Evolutionary conservation across 1,140 invertebrate species (phyloP), one percentile per base, ranked within the genome.

Genomic region (Lamellibrachia luymesi): DNA sequence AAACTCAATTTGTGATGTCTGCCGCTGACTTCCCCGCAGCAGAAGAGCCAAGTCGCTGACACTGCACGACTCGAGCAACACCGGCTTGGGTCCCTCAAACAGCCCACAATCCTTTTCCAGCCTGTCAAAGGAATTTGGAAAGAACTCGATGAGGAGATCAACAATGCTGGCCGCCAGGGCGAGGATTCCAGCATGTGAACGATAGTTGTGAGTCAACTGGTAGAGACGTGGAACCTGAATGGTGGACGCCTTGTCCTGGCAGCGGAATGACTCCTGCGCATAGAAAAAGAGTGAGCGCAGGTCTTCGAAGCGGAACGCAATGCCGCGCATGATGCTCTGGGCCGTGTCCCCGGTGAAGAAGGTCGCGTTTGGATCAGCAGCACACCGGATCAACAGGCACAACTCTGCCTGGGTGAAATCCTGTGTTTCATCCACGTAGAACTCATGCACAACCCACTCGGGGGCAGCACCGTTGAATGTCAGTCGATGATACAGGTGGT

Each of bases 321-420:
- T 94, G 38, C 95, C 95, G 27, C 95, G 93, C 95, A 96, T 96
- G 90, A 96, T 96, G 93, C 95, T 95, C 94, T 96, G 95, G 2
- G 95, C 95, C 51, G 95, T 96, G 93, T 96, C 95, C 13, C 95
- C 95, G 5, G 95, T 96, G 56, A 96, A 94, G 93, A 96, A 96
- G 95, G 96, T 95, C 17, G 95, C 93, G 93, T 96, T 96, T 51
- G 95, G 95, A 89, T 95, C 94, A 90, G 95, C 94, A 90, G 94
- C 95, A 38, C 95, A 92, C 52, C 94, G 93, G 6, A 96, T 94
- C n/a, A 96, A 93, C 10, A 96, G 94, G 93, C 94, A 95, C 27
- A 96, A 94, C 64, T 96, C 95, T 25, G 95, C 95, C 93, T 96
- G 95, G 0, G 95, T 95, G 93, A 96, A 96, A 92, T 96, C 95